phyloP scores from a whole-genome alignment of 2,113 vertebrate species.

The Salvelinus sp. region DNA sequence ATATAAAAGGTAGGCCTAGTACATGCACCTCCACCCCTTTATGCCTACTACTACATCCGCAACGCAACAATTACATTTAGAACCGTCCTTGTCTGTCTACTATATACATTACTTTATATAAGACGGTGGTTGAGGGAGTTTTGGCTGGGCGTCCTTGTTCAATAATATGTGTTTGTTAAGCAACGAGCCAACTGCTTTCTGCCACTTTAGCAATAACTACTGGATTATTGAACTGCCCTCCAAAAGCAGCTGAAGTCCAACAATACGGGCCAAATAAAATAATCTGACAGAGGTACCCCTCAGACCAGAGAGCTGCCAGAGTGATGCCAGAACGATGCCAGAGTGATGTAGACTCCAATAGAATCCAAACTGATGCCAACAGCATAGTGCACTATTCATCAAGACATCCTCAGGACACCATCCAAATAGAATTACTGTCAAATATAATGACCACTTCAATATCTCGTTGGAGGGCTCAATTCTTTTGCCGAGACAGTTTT shows the following conservation, averaged over 20 bases:
- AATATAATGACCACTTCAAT: not conserved
- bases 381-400: constrained; percentile 16
- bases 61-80: not conserved
- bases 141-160: constrained; percentile 53
- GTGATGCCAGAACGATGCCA: constrained; percentile 22
- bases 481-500: not conserved
- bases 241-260: constrained; percentile 41
- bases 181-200: constrained; percentile 49
- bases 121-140: constrained; percentile 32
- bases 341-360: constrained; percentile 14
- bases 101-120: constrained; percentile 61
- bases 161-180: constrained; percentile 54
- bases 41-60: not conserved
- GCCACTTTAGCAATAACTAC: constrained; percentile 68
- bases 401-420: constrained; percentile 16
- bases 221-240: constrained; percentile 62
- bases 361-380: constrained; percentile 6
- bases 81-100: constrained; percentile 29
- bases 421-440: constrained; percentile 21
- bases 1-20: not conserved
- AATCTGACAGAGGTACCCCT: constrained; percentile 10
- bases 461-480: not conserved
- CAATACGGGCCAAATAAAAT: not conserved
- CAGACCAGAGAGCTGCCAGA: constrained; percentile 25
- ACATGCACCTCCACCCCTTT: not conserved